Evolutionary conservation across 2,113 vertebrate species (phyloP).

Genomic region (Asarcornis scutulata): DNA sequence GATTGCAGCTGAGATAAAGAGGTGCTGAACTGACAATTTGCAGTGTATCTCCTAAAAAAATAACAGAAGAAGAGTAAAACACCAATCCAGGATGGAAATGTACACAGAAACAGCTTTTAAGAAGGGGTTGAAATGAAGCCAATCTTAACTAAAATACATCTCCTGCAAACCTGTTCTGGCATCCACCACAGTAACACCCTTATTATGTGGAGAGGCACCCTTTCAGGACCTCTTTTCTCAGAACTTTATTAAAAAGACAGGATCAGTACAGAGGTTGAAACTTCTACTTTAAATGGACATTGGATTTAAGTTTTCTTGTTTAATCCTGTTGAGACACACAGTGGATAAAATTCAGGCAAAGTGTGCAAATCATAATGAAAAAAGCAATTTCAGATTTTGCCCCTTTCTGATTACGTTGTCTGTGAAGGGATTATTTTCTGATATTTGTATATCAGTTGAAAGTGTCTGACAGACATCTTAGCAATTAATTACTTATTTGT

Average conservation of each 20-base stretch:
- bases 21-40: neutral
- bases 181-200: neutral
- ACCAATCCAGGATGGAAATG: neutral
- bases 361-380: neutral
- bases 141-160: neutral
- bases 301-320: neutral
- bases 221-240: neutral
- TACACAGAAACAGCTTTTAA: neutral
- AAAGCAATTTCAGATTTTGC: neutral
- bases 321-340: neutral
- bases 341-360: neutral
- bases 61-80: neutral
- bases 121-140: neutral
- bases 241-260: neutral
- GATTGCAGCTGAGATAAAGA: neutral
- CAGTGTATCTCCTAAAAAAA: neutral
- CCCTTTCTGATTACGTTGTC: neutral
- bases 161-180: neutral
- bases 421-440: constrained; percentile 21
- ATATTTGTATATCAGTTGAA: constrained; percentile 10
- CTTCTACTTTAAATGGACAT: neutral
- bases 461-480: constrained; percentile 26
- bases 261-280: neutral
- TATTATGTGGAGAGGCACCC: neutral
- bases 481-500: constrained; percentile 40